These are phyloP conservation scores for Drosophila paramelanica DNA, from an alignment of 2,888 invertebrate species.

Conservation along the genomic window DNA sequence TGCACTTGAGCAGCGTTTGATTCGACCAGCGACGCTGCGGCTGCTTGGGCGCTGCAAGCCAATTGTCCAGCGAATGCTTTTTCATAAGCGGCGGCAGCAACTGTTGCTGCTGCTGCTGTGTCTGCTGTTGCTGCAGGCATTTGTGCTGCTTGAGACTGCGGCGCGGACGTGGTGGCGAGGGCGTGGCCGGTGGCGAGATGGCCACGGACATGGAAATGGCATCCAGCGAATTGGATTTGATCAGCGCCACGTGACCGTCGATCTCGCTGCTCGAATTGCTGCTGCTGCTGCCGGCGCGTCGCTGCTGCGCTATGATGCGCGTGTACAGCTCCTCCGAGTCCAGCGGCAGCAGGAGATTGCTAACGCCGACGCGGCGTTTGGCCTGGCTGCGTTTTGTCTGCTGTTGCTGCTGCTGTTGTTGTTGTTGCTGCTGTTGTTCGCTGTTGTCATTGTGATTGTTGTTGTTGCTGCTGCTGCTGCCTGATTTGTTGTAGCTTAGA, in stretches of 20 bases:
- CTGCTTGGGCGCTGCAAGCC: constrained; percentile 39
- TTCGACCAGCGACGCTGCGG: constrained; percentile 80
- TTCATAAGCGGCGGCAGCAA: constrained; percentile 64
- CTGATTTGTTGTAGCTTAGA: constrained; percentile 76
- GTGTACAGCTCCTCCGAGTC: constrained; percentile 84
- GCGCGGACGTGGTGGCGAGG: constrained; percentile 76
- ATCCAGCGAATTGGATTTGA: constrained; percentile 84
- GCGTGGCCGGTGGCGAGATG: constrained; percentile 82
- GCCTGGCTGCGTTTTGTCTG: constrained; percentile 60
- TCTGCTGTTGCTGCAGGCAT: constrained; percentile 62
- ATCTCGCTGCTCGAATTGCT: constrained; percentile 41
- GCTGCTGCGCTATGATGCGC: constrained; percentile 81
- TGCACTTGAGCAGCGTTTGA: constrained; percentile 75
- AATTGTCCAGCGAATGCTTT: constrained; percentile 81
- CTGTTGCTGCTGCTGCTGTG: constrained; percentile 45
- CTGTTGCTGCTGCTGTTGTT: constrained; percentile 23
- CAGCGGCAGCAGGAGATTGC: constrained; percentile 78
- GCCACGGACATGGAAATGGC: constrained; percentile 82
- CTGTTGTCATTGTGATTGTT: constrained; percentile 7
- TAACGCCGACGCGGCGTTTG: constrained; percentile 75
- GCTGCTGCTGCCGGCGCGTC: constrained; percentile 37
- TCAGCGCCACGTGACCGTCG: constrained; percentile 61
- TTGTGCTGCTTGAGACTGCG: constrained; percentile 78
- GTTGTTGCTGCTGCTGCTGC: constrained; percentile 14
- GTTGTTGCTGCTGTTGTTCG: constrained; percentile 14